Evolutionary conservation across 2,797 vertebrate species (phyloP), one percentile per base, ranked within the genome.

Genomic region (Eremophila alpestris): DNA sequence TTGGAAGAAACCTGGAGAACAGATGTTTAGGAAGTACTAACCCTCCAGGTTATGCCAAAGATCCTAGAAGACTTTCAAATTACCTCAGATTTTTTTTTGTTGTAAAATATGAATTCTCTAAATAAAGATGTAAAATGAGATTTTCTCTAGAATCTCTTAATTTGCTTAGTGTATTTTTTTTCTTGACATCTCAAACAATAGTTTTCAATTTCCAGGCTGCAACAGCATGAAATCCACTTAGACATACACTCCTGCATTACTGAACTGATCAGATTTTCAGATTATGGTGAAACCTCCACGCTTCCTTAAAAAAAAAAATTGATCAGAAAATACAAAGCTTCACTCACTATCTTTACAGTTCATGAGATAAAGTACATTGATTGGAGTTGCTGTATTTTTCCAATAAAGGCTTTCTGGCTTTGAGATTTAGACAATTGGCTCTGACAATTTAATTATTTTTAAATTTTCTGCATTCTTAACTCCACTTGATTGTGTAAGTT

Each of bases 181-280:
- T 54, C 41, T 43, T 63, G 48, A 8, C 29, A 54, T 58, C 48
- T 64, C 56, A 83, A 73, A n/a, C 67, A 73, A 56, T 11, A 51
- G 36, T 74, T 84, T 95, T 91, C 55, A 83, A 78, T 82, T 51
- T 59, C 83, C 90, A 93, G 87, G 91, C 93, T 95, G 78, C 43
- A 58, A 74, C 16, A 21, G 23, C 23, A 87, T 32, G 24, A 64
- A 67, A 91, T 83, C 48, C 49, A 36, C 69, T 83, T 46, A 71
- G 45, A 65, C 34, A 18, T 13, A 30, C 43, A 40, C 12, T 75
- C 49, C 60, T 77, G 58, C 58, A 74, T 76, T 76, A 74, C 52
- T 71, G 89, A 34, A 71, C 51, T 32, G 78, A 69, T 65, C 64
- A 32, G 1, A 41, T 56, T 76, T 71, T 32, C 22, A 74, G 69